These are phyloP conservation scores for Drosophila sulfurigaster DNA, from an alignment of 1,140 invertebrate genomes.

Conservation along the genomic window DNA sequence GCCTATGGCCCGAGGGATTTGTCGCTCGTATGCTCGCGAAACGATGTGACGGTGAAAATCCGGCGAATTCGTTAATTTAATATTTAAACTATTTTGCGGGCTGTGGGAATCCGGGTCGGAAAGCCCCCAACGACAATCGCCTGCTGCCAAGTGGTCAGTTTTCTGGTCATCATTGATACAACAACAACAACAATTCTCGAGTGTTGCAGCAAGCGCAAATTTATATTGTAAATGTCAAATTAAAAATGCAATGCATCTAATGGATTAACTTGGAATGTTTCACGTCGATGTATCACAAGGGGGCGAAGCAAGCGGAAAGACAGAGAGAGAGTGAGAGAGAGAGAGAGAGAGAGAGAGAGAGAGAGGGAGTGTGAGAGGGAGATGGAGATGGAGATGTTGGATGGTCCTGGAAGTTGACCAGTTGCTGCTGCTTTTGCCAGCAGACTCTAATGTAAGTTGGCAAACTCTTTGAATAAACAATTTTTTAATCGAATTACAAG, in stretches of 20 bases:
- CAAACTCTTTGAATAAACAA: slow-evolving; percentile 53
- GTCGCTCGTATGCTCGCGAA: not conserved
- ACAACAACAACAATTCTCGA: slow-evolving; percentile 32
- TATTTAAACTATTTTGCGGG: slow-evolving; percentile 70
- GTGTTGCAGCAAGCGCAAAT: slow-evolving; percentile 43
- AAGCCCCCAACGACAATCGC: slow-evolving; percentile 10
- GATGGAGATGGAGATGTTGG: too few relatives aligned
- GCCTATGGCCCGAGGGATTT: slow-evolving; percentile 32
- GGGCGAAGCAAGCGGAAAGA: not conserved
- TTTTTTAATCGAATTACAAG: slow-evolving; percentile 50
- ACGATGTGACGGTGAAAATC: slow-evolving; percentile 15
- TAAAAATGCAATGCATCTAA: slow-evolving; percentile 80
- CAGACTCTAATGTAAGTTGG: slow-evolving; percentile 33
- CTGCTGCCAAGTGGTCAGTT: slow-evolving; percentile 24
- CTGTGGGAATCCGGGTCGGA: slow-evolving; percentile 12
- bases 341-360: not conserved
- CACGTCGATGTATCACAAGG: slow-evolving; percentile 71
- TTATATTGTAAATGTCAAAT: slow-evolving; percentile 80
- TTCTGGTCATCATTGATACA: slow-evolving; percentile 13
- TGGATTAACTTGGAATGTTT: slow-evolving; percentile 72
- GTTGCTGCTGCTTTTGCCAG: not conserved
- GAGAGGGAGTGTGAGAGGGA: not conserved
- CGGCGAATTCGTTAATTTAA: slow-evolving; percentile 53
- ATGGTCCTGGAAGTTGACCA: not conserved
- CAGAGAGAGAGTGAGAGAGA: not conserved